Evolutionary conservation across 2,888 invertebrate species (phyloP).

Genomic region (Frankliniella intonsa): DNA sequence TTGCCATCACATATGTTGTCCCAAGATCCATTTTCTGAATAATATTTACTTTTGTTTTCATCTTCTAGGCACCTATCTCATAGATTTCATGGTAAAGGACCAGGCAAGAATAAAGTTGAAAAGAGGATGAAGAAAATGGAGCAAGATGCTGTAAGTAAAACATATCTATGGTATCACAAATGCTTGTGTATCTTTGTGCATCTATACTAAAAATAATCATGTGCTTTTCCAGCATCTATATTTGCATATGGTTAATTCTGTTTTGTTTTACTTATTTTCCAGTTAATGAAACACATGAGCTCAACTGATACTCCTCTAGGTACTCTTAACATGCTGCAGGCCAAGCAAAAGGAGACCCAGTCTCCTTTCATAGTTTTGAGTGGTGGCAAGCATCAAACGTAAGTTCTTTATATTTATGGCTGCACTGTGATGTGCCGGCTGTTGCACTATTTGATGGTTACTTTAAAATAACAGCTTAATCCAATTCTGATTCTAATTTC

Average conservation of each 20-base stretch:
- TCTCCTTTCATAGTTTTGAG: constrained; percentile 89
- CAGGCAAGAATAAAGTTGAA: constrained; percentile 96
- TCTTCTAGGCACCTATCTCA: constrained; percentile 79
- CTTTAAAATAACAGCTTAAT: neutral
- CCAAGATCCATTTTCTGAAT: neutral
- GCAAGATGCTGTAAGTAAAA: constrained; percentile 72
- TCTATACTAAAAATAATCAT: constrained; percentile 7
- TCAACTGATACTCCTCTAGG: constrained; percentile 96
- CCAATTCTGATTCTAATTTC: constrained; percentile 19
- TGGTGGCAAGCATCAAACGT: constrained; percentile 69
- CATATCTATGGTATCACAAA: constrained; percentile 26
- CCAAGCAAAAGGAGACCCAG: constrained; percentile 92
- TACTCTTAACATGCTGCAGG: constrained; percentile 88
- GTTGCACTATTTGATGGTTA: constrained; percentile 4
- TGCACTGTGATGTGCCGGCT: constrained; percentile 28
- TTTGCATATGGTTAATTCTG: too few species aligned
- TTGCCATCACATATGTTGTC: too few species aligned
- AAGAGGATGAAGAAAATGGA: constrained; percentile 91
- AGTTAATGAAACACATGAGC: constrained; percentile 96
- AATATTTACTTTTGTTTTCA: neutral
- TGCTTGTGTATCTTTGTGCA: neutral
- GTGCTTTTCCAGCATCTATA: constrained; percentile 24
- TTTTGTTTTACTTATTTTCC: constrained; percentile 39
- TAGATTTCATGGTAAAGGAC: constrained; percentile 98
- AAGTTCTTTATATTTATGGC: constrained; percentile 8